Evolutionary conservation across 2,888 invertebrate species (phyloP).

Genomic region (Steinernema hermaphroditum): DNA sequence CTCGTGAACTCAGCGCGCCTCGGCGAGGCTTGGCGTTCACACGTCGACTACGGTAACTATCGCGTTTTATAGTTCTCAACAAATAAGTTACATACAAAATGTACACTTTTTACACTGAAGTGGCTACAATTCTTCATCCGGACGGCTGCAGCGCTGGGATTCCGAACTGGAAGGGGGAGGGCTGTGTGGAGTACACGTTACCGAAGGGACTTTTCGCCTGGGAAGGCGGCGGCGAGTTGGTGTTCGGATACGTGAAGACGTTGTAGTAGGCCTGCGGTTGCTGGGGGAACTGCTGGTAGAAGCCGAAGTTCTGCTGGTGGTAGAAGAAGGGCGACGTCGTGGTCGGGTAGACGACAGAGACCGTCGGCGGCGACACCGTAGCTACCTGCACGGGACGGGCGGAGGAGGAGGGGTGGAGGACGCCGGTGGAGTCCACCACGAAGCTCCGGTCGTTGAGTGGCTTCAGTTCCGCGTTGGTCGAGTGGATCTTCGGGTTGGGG

Average conservation of each 20-base stretch:
- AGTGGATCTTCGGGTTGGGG: slow-evolving; percentile 5
- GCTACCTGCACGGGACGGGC: neutral
- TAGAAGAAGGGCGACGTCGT: neutral
- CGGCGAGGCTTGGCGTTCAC: too few species aligned
- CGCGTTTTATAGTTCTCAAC: neutral
- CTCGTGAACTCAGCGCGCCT: too few species aligned
- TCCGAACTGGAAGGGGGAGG: neutral
- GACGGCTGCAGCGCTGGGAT: neutral
- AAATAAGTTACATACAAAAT: slow-evolving; percentile 28
- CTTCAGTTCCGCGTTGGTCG: slow-evolving; percentile 4
- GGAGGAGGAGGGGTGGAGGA: neutral
- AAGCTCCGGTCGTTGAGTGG: neutral
- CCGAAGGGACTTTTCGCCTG: neutral
- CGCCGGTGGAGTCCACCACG: neutral
- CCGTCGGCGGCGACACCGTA: too few species aligned
- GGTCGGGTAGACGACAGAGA: slow-evolving; percentile 6
- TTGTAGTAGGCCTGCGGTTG: slow-evolving; percentile 11
- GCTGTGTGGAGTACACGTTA: neutral
- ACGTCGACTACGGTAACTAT: neutral
- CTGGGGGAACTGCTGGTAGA: slow-evolving; percentile 27
- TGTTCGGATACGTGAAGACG: neutral
- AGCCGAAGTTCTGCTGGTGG: slow-evolving; percentile 20
- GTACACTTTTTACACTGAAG: neutral
- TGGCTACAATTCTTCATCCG: neutral
- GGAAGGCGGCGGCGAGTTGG: neutral